Percentiles rank a stretch among this genome's conserved stretches.
phyloP scores from a whole-genome alignment of 2,797 vertebrate species.

The Eidolon dupreanum region DNA sequence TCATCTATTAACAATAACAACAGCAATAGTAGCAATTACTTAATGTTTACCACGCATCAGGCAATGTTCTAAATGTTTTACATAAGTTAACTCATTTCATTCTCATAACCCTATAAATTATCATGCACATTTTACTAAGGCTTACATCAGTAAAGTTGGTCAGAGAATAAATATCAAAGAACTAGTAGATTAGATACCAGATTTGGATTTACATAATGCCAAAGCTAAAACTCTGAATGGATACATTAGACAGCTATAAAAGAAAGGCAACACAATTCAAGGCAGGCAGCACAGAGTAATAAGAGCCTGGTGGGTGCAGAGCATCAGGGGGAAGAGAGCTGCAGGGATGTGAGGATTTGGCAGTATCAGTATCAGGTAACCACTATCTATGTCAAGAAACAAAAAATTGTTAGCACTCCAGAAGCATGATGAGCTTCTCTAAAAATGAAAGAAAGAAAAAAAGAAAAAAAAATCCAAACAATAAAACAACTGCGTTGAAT shows the following conservation, averaged over 20 bases:
- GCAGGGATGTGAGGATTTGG: not conserved
- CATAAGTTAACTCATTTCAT: conserved; percentile 17
- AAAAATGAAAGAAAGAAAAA: not conserved
- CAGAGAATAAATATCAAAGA: conserved; percentile 2
- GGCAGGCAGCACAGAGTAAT: not conserved
- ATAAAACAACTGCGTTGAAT: not conserved
- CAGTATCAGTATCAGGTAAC: conserved; percentile 12
- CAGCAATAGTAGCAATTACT: not conserved
- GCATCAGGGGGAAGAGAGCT: not conserved
- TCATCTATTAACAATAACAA: not conserved
- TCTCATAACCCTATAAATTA: not conserved
- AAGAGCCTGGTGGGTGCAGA: not conserved
- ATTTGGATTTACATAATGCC: not conserved
- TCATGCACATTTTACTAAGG: not conserved
- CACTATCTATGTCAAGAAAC: not conserved
- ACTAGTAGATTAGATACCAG: not conserved
- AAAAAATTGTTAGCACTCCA: not conserved
- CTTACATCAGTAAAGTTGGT: not conserved
- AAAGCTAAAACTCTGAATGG: not conserved
- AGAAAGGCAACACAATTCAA: not conserved
- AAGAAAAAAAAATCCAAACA: not conserved
- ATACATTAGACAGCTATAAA: not conserved
- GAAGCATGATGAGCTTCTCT: not conserved
- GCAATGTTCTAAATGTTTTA: conserved; percentile 18
- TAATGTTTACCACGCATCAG: not conserved